Conservation (phyloP, 2,113 vertebrate genomes). For the Delphinapterus leucas region DNA sequence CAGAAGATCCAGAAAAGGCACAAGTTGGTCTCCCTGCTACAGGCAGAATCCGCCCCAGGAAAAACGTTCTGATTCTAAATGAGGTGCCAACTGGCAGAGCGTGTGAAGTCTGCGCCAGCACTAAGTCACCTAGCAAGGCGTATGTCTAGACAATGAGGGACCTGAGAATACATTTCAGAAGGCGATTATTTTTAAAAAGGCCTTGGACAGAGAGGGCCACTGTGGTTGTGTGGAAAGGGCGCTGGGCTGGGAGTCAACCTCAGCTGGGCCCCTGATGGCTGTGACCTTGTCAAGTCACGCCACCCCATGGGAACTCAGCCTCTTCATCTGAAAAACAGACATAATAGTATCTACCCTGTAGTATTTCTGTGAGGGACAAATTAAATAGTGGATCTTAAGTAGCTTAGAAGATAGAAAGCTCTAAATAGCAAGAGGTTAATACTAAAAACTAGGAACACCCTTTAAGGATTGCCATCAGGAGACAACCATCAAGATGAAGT, state of each 20-base stretch:
- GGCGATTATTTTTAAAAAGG: neutral
- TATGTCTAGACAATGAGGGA: neutral
- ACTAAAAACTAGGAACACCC: neutral
- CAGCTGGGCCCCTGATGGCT: neutral
- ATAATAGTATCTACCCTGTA: neutral
- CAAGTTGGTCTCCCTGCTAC: neutral
- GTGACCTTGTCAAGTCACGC: neutral
- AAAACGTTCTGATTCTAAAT: constrained; percentile 14
- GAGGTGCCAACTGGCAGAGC: neutral
- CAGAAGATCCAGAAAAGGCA: constrained; percentile 25
- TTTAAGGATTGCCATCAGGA: neutral
- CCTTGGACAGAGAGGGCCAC: neutral
- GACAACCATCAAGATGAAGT: neutral
- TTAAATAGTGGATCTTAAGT: neutral
- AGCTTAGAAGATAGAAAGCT: neutral
- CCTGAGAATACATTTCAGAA: constrained; percentile 27
- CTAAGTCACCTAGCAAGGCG: neutral
- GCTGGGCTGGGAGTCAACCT: neutral
- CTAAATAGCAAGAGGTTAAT: neutral
- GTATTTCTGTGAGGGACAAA: neutral
- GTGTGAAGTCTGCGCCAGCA: neutral
- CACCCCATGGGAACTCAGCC: neutral
- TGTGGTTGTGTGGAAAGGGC: neutral
- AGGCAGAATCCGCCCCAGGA: neutral
- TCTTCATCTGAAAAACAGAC: neutral